Evolutionary conservation across 1,140 invertebrate genomes (phyloP).

Genomic region (Andrena cerasifolii): DNA sequence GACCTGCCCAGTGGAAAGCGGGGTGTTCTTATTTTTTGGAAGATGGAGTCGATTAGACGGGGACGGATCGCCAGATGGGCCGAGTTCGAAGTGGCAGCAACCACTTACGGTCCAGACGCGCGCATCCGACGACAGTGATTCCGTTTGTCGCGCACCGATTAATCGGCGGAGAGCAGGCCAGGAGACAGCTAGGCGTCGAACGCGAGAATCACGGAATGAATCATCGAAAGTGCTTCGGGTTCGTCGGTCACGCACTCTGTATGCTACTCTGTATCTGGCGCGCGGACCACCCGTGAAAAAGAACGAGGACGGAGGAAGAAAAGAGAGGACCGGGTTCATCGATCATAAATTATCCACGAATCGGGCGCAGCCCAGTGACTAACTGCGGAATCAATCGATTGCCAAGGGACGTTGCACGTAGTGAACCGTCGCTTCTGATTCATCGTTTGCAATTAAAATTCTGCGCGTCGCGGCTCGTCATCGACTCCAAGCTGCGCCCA

Average conservation of each 20-base stretch:
- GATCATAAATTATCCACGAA: constrained; percentile 39
- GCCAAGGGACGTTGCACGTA: constrained; percentile 5
- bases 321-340: constrained; percentile 43
- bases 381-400: constrained; percentile 12
- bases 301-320: no score
- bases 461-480: background rate
- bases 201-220: constrained; percentile 44
- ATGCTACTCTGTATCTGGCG: constrained; percentile 18
- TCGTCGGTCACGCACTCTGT: constrained; percentile 37
- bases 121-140: background rate
- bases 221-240: constrained; percentile 54
- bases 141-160: constrained; percentile 34
- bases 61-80: no score
- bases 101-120: background rate
- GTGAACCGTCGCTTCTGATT: constrained; percentile 41
- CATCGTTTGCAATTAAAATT: constrained; percentile 37
- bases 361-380: constrained; percentile 11
- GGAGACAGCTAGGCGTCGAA: constrained; percentile 50
- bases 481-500: no score
- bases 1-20: no score
- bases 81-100: no score
- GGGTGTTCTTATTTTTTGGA: no score
- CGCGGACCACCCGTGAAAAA: constrained; percentile 44
- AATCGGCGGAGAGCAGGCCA: constrained; percentile 27
- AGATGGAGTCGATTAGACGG: no score